These are phyloP conservation scores for Plutella xylostella DNA, from an alignment of 2,888 invertebrate genomes.

Conservation along the genomic window DNA sequence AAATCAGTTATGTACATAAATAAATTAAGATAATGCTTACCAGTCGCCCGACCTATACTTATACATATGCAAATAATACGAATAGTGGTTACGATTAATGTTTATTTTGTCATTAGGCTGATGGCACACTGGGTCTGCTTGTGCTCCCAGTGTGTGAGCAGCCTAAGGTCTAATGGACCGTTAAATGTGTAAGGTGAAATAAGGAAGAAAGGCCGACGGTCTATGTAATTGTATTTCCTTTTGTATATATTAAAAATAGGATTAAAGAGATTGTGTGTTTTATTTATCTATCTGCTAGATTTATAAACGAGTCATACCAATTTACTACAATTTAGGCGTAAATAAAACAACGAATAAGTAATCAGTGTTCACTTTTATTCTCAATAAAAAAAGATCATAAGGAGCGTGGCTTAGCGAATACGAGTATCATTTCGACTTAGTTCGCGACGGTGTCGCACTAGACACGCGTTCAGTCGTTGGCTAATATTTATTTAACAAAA, in stretches of 20 bases:
- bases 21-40: too few species aligned
- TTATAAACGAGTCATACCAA: not conserved
- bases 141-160: too few species aligned
- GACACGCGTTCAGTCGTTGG: too few species aligned
- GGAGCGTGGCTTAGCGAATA: slow-evolving; percentile 26
- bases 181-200: too few species aligned
- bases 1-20: too few species aligned
- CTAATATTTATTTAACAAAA: too few species aligned
- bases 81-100: not conserved
- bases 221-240: slow-evolving; percentile 39
- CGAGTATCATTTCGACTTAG: too few species aligned
- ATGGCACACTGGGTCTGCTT: too few species aligned
- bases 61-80: not conserved
- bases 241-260: slow-evolving; percentile 61
- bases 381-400: slow-evolving; percentile 34
- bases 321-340: not conserved
- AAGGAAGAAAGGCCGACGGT: slow-evolving; percentile 5
- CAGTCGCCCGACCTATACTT: not conserved
- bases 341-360: slow-evolving; percentile 26
- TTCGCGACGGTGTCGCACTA: too few species aligned
- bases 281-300: slow-evolving; percentile 19
- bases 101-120: not conserved
- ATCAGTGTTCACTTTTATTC: slow-evolving; percentile 30
- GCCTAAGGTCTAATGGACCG: too few species aligned
- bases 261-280: slow-evolving; percentile 31